Conservation (phyloP, 2,888 invertebrate species). For the Torymus texanus region DNA sequence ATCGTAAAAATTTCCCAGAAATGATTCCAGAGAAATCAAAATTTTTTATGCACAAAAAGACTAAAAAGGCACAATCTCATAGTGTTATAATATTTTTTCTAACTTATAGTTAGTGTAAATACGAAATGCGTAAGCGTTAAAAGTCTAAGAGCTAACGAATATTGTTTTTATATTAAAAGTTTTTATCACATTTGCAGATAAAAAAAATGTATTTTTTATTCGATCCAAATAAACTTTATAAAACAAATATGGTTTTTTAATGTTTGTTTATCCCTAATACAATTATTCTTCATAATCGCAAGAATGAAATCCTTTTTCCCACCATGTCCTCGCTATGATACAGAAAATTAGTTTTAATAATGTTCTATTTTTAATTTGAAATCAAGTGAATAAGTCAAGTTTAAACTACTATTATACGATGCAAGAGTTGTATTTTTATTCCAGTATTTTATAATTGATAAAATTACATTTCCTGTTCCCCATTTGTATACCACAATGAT, state of each 20-base stretch:
- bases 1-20: slow-evolving; percentile 1
- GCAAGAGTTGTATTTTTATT: no score
- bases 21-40: background rate
- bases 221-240: slow-evolving; percentile 47
- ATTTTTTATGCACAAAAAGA: slow-evolving; percentile 18
- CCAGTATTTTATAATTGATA: no score
- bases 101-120: slow-evolving; percentile 38
- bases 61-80: slow-evolving; percentile 23
- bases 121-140: slow-evolving; percentile 24
- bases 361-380: no score
- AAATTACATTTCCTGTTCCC: no score
- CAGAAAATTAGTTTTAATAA: no score
- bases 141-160: slow-evolving; percentile 24
- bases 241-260: slow-evolving; percentile 8
- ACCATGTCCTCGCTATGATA: no score
- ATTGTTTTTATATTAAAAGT: slow-evolving; percentile 42
- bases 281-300: no score
- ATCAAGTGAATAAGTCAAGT: no score
- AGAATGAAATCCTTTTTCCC: no score
- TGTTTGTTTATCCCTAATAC: background rate
- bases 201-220: slow-evolving; percentile 49
- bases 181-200: slow-evolving; percentile 36
- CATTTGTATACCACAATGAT: no score
- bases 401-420: no score
- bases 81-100: slow-evolving; percentile 34